phyloP scores from a whole-genome alignment of 2,888 invertebrate genomes.

The Carterocephalus palaemon region DNA sequence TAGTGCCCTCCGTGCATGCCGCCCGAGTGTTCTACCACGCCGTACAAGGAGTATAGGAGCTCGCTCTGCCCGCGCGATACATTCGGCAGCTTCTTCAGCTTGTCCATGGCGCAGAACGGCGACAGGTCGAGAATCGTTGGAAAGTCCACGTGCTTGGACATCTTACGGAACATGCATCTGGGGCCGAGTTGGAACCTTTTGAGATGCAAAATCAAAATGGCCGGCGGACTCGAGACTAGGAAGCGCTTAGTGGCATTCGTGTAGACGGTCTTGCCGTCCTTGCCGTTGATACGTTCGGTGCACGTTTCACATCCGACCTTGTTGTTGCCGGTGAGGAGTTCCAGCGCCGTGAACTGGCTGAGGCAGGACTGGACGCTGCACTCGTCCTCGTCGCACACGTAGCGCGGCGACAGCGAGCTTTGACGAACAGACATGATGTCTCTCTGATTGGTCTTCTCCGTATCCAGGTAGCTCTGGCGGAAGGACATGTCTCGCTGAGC shows the following conservation, averaged over 20 bases:
- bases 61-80: constrained; percentile 81
- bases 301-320: constrained; percentile 96
- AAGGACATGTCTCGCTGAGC: constrained; percentile 39
- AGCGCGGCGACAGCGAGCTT: constrained; percentile 81
- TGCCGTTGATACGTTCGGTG: constrained; percentile 84
- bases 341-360: constrained; percentile 94
- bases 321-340: constrained; percentile 94
- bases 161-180: constrained; percentile 87
- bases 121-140: constrained; percentile 91
- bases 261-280: constrained; percentile 85
- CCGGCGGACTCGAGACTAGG: constrained; percentile 93
- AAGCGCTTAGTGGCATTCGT: constrained; percentile 91
- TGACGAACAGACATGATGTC: constrained; percentile 56
- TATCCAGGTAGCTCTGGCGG: constrained; percentile 59
- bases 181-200: constrained; percentile 95
- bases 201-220: constrained; percentile 95
- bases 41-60: constrained; percentile 93
- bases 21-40: constrained; percentile 97
- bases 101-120: constrained; percentile 90
- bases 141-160: constrained; percentile 92
- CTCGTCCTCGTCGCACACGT: constrained; percentile 86
- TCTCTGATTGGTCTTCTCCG: constrained; percentile 1
- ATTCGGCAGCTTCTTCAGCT: constrained; percentile 80
- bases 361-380: constrained; percentile 93
- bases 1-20: constrained; percentile 91